Evolutionary conservation across 2,888 invertebrate species (phyloP).

Genomic region (Dynastes hyllus): DNA sequence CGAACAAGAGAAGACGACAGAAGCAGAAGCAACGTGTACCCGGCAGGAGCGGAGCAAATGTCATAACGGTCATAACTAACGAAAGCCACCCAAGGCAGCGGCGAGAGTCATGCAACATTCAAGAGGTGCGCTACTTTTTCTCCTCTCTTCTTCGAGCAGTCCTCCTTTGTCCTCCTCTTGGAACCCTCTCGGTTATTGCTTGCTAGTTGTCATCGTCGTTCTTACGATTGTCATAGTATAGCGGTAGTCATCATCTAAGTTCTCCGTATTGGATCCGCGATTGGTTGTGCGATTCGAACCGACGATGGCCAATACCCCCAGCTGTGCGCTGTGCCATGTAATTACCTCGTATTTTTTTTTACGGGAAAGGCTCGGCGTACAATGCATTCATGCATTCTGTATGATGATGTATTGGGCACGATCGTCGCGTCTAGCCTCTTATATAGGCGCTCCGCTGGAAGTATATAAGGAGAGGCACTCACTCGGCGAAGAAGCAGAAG

Average conservation of each 20-base stretch:
- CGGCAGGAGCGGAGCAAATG: slow-evolving; percentile 54
- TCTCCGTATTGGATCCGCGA: slow-evolving; percentile 38
- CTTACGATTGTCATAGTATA: slow-evolving; percentile 40
- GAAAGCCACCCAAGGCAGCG: slow-evolving; percentile 62
- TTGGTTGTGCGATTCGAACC: slow-evolving; percentile 50
- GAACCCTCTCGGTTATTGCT: slow-evolving; percentile 23
- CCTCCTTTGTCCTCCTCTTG: not conserved
- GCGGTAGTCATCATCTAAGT: not conserved
- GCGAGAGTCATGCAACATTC: slow-evolving; percentile 65
- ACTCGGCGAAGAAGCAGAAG: no score
- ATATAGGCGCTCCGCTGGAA: not conserved
- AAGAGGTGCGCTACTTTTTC: slow-evolving; percentile 62
- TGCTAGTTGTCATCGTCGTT: not conserved
- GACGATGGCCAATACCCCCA: slow-evolving; percentile 60
- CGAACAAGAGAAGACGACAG: slow-evolving; percentile 23
- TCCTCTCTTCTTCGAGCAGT: slow-evolving; percentile 6
- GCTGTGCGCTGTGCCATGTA: slow-evolving; percentile 56
- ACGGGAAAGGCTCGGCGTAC: slow-evolving; percentile 12
- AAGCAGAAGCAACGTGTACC: slow-evolving; percentile 49
- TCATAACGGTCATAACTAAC: slow-evolving; percentile 62
- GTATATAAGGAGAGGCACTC: no score
- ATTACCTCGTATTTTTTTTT: slow-evolving; percentile 62
- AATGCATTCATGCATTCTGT: slow-evolving; percentile 49
- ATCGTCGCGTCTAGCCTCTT: slow-evolving; percentile 52
- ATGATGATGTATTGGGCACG: slow-evolving; percentile 61